Conservation (phyloP, 2,113 vertebrate genomes). For the Clinocottus analis region DNA sequence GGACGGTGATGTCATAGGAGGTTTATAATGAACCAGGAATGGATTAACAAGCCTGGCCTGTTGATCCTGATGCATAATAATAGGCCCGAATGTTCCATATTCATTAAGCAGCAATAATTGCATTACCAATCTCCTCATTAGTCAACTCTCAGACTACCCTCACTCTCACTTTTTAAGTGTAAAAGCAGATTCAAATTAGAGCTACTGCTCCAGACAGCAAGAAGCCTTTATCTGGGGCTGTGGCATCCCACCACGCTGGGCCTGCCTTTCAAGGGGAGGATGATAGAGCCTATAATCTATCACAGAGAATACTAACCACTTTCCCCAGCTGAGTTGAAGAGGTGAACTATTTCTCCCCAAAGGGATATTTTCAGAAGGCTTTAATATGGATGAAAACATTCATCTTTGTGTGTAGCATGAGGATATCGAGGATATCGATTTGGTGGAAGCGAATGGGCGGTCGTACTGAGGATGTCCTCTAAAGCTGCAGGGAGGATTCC, state of each 20-base stretch:
- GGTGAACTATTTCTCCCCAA: conserved; percentile 71
- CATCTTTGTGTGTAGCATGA: conserved; percentile 62
- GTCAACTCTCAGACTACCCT: conserved; percentile 30
- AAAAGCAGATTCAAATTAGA: conserved; percentile 64
- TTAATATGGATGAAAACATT: conserved; percentile 78
- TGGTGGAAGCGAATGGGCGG: conserved; percentile 41
- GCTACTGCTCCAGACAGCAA: conserved; percentile 45
- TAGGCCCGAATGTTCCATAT: conserved; percentile 42
- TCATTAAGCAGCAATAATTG: conserved; percentile 62
- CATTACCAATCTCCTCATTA: conserved; percentile 61
- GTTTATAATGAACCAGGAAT: conserved; percentile 54
- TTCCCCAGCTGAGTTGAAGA: conserved; percentile 61
- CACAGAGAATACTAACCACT: conserved; percentile 77
- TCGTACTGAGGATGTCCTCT: conserved; percentile 58
- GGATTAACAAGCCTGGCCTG: conserved; percentile 42
- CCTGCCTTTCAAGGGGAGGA: conserved; percentile 69
- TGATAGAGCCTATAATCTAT: conserved; percentile 79
- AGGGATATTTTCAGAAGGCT: conserved; percentile 63
- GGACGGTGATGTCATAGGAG: conserved; percentile 28
- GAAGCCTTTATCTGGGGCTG: conserved; percentile 61
- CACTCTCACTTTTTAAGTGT: conserved; percentile 52
- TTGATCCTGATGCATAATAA: conserved; percentile 61
- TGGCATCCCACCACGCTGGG: conserved; percentile 55
- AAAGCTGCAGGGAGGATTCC: conserved; percentile 33
- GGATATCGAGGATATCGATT: conserved; percentile 69